A percentile compares a stretch with the other conserved stretches of the same genome.
Conservation (phyloP, 2,888 invertebrate genomes). For the Caenorhabditis imperialis region DNA sequence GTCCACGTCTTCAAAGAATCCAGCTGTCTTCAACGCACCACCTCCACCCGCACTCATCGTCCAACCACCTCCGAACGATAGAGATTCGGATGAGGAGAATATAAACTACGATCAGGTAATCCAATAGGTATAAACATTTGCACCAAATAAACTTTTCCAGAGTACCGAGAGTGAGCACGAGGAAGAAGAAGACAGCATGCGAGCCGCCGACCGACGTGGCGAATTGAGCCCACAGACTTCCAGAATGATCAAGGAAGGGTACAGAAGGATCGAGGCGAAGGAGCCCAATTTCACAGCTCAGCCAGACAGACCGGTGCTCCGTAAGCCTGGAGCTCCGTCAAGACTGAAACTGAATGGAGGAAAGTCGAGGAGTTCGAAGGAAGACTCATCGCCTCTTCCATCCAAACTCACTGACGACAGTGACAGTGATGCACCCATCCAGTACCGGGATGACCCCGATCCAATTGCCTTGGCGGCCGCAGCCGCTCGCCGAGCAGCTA, state of each 20-base stretch:
- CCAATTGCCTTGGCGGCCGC: conserved; percentile 26
- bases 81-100: conserved; percentile 57
- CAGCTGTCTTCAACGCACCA: conserved; percentile 35
- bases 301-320: conserved; percentile 79
- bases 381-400: conserved; percentile 31
- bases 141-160: no score
- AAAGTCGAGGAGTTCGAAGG: neutral
- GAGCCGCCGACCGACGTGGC: conserved; percentile 19
- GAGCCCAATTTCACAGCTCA: conserved; percentile 79
- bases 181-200: conserved; percentile 15
- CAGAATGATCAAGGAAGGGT: conserved; percentile 51
- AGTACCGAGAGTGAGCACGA: conserved; percentile 52
- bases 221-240: conserved; percentile 53
- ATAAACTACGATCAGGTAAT: conserved; percentile 59
- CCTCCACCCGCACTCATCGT: conserved; percentile 36
- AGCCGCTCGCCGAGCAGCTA: conserved; percentile 22
- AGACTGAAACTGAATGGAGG: conserved; percentile 49
- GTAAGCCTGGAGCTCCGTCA: conserved; percentile 69
- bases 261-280: conserved; percentile 52
- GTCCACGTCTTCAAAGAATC: conserved; percentile 9
- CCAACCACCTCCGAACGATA: conserved; percentile 23
- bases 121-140: no score
- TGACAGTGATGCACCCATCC: conserved; percentile 69
- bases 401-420: conserved; percentile 65
- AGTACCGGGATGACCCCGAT: conserved; percentile 67